These are phyloP conservation scores for Nomia melanderi DNA, from an alignment of 1,140 invertebrate genomes.

Conservation along the genomic window DNA sequence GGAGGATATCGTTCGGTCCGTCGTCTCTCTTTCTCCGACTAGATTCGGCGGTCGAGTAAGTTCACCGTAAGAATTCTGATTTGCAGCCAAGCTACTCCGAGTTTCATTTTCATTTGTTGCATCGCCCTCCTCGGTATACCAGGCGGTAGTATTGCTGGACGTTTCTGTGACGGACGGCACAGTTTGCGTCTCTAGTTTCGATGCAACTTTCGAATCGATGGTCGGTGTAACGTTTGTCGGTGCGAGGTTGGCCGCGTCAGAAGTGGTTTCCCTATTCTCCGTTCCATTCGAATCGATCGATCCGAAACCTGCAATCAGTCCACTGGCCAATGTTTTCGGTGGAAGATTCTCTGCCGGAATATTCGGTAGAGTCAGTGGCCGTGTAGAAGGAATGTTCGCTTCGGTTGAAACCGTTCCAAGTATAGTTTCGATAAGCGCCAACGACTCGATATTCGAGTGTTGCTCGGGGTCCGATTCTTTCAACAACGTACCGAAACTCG, in stretches of 20 bases:
- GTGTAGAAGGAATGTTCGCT: not conserved
- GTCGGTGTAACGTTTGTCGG: not conserved
- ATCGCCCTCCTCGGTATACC: no score
- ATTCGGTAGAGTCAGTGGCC: not conserved
- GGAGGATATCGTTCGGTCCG: not conserved
- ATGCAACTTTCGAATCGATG: no score
- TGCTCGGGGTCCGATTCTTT: not conserved
- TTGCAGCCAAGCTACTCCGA: not conserved
- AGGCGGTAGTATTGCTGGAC: not conserved
- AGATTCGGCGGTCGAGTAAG: not conserved
- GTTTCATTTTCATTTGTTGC: not conserved
- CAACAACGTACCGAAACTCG: not conserved
- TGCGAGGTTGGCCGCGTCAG: no score
- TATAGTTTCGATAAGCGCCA: conserved; percentile 10
- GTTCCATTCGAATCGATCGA: not conserved
- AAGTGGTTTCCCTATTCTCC: not conserved
- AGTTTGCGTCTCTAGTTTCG: not conserved
- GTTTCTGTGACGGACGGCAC: not conserved
- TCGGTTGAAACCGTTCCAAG: conserved; percentile 2
- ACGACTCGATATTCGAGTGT: not conserved
- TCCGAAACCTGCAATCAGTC: not conserved
- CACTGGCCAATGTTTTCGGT: conserved; percentile 21
- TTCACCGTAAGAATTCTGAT: not conserved
- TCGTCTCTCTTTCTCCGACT: not conserved
- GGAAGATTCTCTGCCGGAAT: not conserved